Evolutionary conservation across 2,888 invertebrate species (phyloP).

Genomic region (Atrina japonica): DNA sequence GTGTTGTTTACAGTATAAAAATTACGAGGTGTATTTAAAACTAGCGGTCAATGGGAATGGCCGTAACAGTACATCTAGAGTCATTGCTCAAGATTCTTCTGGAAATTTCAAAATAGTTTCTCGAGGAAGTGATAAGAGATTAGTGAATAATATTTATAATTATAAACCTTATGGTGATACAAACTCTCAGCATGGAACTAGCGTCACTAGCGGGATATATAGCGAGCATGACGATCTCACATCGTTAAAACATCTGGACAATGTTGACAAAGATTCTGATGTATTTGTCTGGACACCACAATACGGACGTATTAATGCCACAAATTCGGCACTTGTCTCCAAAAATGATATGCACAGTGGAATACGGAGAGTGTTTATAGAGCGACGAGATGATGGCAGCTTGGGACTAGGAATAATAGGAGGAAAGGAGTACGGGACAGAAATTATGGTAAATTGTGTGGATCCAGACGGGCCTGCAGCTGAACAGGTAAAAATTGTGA

Average conservation of each 20-base stretch:
- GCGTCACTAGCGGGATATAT: constrained; percentile 65
- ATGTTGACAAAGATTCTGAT: constrained; percentile 48
- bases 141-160: constrained; percentile 51
- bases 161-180: constrained; percentile 52
- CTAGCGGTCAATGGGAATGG: constrained; percentile 61
- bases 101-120: constrained; percentile 68
- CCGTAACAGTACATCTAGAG: constrained; percentile 54
- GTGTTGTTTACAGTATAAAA: constrained; percentile 67
- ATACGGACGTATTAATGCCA: constrained; percentile 37
- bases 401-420: constrained; percentile 69
- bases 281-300: constrained; percentile 46
- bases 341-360: constrained; percentile 7
- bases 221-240: constrained; percentile 50
- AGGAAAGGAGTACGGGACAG: constrained; percentile 69
- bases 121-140: constrained; percentile 62
- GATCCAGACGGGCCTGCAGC: constrained; percentile 69
- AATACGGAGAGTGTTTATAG: constrained; percentile 56
- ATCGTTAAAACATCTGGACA: constrained; percentile 38
- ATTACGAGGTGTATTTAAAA: constrained; percentile 66
- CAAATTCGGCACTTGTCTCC: constrained; percentile 26
- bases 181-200: constrained; percentile 59
- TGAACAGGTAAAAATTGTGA: constrained; percentile 59
- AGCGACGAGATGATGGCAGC: constrained; percentile 64
- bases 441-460: constrained; percentile 64
- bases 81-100: constrained; percentile 67